Base-by-base conservation (phyloP, 2,797 vertebrate genomes). In the Tokudaia muenninki region DNA sequence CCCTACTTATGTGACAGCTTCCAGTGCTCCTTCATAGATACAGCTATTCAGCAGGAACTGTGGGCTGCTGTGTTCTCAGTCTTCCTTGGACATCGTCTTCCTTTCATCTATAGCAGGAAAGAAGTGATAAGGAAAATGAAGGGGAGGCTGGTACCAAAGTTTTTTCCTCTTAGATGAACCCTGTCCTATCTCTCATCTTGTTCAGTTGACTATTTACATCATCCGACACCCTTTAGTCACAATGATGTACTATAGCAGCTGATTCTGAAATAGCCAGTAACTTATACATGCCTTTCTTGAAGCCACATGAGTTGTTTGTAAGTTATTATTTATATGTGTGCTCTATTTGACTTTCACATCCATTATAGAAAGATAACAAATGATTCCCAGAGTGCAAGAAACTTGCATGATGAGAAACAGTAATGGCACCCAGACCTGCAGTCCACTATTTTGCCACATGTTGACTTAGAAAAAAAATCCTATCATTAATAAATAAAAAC, bases 341-440 rank as follows among this genome's bases (percentile, higher is more conserved):
- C 81, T 91, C 90, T 31, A 92, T 11, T 96, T 94, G 72, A 86
- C 87, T 59, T 17, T 91, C 74, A 79, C 34, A 70, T 70, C 3
- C 0, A 67, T 47, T 78, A 81, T 41, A 3, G 13, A 47, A 26
- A 84, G 47, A 88, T 31, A 72, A 78, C 31, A 65, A 52, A 63
- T 74, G 44, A 91, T 55, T 89, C 37, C 77, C 17, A 90, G 26
- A 44, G 19, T 22, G 72, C 37, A 78, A 86, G 57, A 6, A 61
- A 92, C 4, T 95, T 91, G 12, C 37, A 37, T 41, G 24, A 37
- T 65, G 24, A 78, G 67, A 80, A n/a, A 41, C 41, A 87, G 19
- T 31, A 55, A 2, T 11, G 12, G 17, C 6, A 63, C 34, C 44
- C 24, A 94, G 52, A 96, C 87, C 12, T 31, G 5, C 21, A 78